A percentile compares a stretch with the other conserved stretches of the same genome.
These are phyloP conservation scores for Agonopterix arenella DNA, from an alignment of 2,888 invertebrate species.

Conservation along the genomic window DNA sequence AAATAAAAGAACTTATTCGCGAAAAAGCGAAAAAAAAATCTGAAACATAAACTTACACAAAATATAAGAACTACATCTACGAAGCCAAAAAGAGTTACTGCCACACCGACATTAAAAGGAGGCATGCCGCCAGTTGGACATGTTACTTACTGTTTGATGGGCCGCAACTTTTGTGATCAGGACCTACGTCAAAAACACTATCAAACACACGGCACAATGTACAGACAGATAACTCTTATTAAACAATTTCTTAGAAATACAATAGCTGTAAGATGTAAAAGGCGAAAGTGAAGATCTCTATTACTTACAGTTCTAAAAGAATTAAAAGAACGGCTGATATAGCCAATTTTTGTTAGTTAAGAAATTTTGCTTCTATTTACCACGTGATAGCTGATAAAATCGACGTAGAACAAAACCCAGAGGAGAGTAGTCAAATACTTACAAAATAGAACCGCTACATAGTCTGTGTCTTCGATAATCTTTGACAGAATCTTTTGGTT, in stretches of 20 bases:
- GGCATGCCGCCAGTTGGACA: conserved; percentile 61
- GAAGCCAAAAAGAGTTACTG: conserved; percentile 58
- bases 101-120: conserved; percentile 56
- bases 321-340: conserved; percentile 32
- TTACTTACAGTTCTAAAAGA: conserved; percentile 45
- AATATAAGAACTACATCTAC: conserved; percentile 34
- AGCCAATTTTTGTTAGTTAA: conserved; percentile 54
- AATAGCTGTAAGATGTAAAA: conserved; percentile 27
- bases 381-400: conserved; percentile 51
- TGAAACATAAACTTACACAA: conserved; percentile 37
- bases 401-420: conserved; percentile 44
- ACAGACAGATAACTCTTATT: conserved; percentile 19
- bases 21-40: conserved; percentile 45
- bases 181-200: conserved; percentile 76
- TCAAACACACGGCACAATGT: conserved; percentile 72
- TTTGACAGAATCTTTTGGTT: conserved; percentile 92
- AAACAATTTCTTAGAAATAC: neutral
- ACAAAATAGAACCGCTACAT: conserved; percentile 96
- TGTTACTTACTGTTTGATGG: conserved; percentile 73
- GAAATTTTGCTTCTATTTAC: conserved; percentile 51
- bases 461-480: conserved; percentile 94
- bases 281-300: conserved; percentile 35
- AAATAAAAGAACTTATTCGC: conserved; percentile 26
- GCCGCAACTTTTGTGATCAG: conserved; percentile 75
- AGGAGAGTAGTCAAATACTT: conserved; percentile 73